phyloP scores from a whole-genome alignment of 2,888 invertebrate species.

The Ferrisia virgata region DNA sequence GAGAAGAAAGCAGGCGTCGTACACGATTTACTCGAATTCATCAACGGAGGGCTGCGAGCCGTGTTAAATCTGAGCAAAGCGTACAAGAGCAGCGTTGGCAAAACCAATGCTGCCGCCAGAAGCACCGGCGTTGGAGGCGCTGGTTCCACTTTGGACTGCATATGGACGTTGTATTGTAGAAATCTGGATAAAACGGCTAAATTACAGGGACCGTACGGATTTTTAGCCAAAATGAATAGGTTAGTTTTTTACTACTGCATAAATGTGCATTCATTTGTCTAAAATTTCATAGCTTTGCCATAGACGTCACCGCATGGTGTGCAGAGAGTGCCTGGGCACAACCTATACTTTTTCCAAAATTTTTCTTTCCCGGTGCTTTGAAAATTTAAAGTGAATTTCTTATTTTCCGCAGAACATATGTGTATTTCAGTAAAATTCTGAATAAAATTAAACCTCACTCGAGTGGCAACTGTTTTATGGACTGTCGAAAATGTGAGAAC shows the following conservation, averaged over 20 bases:
- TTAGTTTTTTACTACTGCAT: constrained; percentile 50
- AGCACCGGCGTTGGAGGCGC: constrained; percentile 51
- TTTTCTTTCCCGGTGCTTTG: too few relatives aligned
- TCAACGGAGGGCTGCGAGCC: constrained; percentile 60
- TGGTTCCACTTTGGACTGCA: constrained; percentile 58
- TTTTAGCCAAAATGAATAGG: constrained; percentile 63
- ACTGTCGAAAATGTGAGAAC: too few relatives aligned
- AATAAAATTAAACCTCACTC: too few relatives aligned
- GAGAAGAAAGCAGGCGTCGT: constrained; percentile 54
- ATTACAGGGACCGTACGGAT: constrained; percentile 58
- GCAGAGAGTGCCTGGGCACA: too few relatives aligned
- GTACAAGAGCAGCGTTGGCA: constrained; percentile 57
- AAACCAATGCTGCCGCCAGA: constrained; percentile 39
- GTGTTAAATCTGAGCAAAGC: constrained; percentile 60
- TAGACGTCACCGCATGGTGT: too few relatives aligned
- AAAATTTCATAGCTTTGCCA: too few relatives aligned
- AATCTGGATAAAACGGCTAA: constrained; percentile 59
- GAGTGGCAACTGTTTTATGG: too few relatives aligned
- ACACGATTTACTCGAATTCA: constrained; percentile 57
- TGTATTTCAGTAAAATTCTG: too few relatives aligned
- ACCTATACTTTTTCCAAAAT: too few relatives aligned
- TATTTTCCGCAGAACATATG: too few relatives aligned
- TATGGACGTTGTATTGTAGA: constrained; percentile 61
- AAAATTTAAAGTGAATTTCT: too few relatives aligned
- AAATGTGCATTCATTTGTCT: too few relatives aligned